Conservation (phyloP, 37 sponge, comb jelly and placozoan genomes). For the Ephydatia muelleri region DNA sequence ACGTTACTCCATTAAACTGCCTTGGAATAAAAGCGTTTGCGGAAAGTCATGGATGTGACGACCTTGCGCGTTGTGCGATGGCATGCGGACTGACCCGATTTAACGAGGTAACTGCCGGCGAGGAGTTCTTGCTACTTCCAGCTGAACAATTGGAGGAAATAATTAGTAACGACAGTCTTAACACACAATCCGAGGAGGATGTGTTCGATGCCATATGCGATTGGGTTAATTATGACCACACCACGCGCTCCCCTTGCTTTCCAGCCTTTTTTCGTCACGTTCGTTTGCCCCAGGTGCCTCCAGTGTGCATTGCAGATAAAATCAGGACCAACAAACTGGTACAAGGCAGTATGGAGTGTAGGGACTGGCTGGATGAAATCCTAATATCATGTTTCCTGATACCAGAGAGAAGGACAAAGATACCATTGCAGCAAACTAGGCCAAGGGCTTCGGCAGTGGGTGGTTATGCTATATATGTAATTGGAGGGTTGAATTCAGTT, state of each 20-base stretch:
- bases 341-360: conserved; percentile 34
- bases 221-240: conserved; percentile 32
- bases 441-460: conserved; percentile 23
- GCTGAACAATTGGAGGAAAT: conserved; percentile 5
- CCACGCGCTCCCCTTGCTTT: conserved; percentile 1
- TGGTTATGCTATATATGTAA: conserved; percentile 57
- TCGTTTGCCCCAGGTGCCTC: conserved; percentile 55
- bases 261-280: conserved; percentile 29
- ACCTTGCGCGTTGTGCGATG: conserved; percentile 27
- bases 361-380: conserved; percentile 67
- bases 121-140: conserved; percentile 46
- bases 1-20: conserved; percentile 52
- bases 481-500: conserved; percentile 59
- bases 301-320: conserved; percentile 45
- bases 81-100: conserved; percentile 16
- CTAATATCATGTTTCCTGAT: conserved; percentile 47
- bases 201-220: conserved; percentile 53
- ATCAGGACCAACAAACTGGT: conserved; percentile 33
- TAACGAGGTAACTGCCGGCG: conserved; percentile 45
- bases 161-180: conserved; percentile 30
- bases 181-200: conserved; percentile 44
- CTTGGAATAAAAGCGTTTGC: conserved; percentile 62
- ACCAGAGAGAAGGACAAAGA: conserved; percentile 35
- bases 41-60: conserved; percentile 31
- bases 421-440: conserved; percentile 24